A percentile compares a stretch with the other conserved stretches of the same genome.
Conservation (phyloP, 2,888 invertebrate species). For the Oscheius sp. region DNA sequence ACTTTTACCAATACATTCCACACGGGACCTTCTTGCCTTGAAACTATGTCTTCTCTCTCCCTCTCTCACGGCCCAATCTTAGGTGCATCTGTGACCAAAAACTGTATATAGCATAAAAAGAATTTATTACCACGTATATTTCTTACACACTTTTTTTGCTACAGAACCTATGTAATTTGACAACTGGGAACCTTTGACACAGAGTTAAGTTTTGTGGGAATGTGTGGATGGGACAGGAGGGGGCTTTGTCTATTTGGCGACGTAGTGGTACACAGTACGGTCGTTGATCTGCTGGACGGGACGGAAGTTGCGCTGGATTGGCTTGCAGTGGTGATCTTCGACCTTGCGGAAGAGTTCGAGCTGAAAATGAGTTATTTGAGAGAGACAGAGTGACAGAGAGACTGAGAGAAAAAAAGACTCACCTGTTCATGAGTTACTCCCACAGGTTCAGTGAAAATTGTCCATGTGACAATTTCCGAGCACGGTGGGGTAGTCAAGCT, state of each 20-base stretch:
- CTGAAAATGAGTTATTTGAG: conserved; percentile 34
- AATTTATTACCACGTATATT: conserved; percentile 15
- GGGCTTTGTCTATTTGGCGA: conserved; percentile 30
- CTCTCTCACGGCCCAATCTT: not conserved
- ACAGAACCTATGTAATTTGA: no score
- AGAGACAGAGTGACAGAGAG: not conserved
- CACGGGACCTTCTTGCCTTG: conserved; percentile 31
- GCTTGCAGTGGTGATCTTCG: conserved; percentile 56
- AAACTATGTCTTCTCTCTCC: no score
- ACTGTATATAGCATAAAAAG: not conserved
- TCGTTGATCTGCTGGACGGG: conserved; percentile 65
- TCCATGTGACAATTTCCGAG: conserved; percentile 70
- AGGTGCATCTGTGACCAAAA: no score
- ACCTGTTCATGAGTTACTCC: conserved; percentile 65
- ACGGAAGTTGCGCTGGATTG: conserved; percentile 65
- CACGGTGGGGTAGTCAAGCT: conserved; percentile 70
- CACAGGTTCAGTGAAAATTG: conserved; percentile 70
- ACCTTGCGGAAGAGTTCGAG: conserved; percentile 63
- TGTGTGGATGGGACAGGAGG: not conserved
- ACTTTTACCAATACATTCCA: conserved; percentile 25
- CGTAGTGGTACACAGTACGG: conserved; percentile 49
- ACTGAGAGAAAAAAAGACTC: not conserved
- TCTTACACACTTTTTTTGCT: not conserved
- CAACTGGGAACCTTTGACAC: conserved; percentile 17
- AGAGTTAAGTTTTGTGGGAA: not conserved